Percentiles rank a stretch among this genome's conserved stretches.
These are phyloP conservation scores for Aphaenogaster ashmeadi DNA, from an alignment of 1,140 invertebrate species.

Conservation along the genomic window DNA sequence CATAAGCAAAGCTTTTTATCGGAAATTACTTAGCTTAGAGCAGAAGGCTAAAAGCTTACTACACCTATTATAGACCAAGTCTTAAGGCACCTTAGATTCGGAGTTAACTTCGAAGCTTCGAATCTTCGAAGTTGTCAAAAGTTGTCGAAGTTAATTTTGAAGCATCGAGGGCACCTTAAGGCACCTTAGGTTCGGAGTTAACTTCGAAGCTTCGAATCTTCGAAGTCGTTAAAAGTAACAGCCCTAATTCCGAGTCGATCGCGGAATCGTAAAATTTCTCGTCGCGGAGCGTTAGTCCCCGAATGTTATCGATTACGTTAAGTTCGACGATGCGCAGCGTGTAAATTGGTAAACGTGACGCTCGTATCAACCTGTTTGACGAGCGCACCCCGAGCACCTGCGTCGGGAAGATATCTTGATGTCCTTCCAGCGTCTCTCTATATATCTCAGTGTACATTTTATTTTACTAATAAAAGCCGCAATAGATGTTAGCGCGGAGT, in stretches of 20 bases:
- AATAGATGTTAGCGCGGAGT: constrained; percentile 32
- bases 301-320: background rate
- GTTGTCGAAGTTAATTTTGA: too few species aligned
- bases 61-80: too few species aligned
- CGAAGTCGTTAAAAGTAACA: too few species aligned
- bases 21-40: too few species aligned
- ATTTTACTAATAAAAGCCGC: constrained; percentile 45
- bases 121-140: too few species aligned
- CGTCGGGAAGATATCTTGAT: background rate
- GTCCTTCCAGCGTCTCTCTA: background rate
- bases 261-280: constrained; percentile 45
- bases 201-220: too few species aligned
- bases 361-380: constrained; percentile 19
- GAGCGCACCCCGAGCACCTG: background rate
- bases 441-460: constrained; percentile 39
- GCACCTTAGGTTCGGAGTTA: too few species aligned
- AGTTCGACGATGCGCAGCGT: constrained; percentile 13
- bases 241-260: constrained; percentile 17
- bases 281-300: constrained; percentile 21
- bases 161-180: too few species aligned
- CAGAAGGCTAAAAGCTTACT: too few species aligned
- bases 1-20: too few species aligned
- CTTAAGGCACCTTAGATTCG: too few species aligned
- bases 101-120: too few species aligned
- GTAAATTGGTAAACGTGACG: background rate